Base-by-base conservation (phyloP, 2,797 vertebrate species). In the Buceros bicornis region DNA sequence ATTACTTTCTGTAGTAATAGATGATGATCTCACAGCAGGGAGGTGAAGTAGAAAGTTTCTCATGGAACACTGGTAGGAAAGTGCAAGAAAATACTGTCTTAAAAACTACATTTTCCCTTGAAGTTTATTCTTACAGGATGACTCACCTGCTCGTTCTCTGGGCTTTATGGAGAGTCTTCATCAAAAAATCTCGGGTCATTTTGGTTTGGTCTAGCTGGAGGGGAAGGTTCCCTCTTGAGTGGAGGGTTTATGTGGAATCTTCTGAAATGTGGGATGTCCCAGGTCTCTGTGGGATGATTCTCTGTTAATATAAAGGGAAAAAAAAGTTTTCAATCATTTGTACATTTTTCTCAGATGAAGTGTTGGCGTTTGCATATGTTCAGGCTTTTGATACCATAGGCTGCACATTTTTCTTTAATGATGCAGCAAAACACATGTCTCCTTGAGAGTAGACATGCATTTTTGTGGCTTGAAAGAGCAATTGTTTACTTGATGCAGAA, bases 381-480 rank as follows among this genome's bases (percentile, higher is more conserved):
- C 91, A 77, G 87, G 88, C 69, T 64, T 96, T 92, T 79, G 48
- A 43, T 94, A 91, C 80, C 65, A 77, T 20, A 89, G 85, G 87
- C 45, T 74, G 81, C 57, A 71, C 31, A 19, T 93, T 97, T 97
- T 96, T 97, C 82, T 95, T 93, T 78, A 91, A 93, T 93, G 81
- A 89, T 84, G 61, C 47, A 37, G 86, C 78, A 60, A 95, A 93
- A 74, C 6, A 5, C 50, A 2, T 25, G 58, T 73, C 42, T 82
- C 57, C 57, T 88, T 84, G 61, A 72, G 37, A 92, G 51, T 61
- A 81, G 57, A 37, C 47, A 1, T 29, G 57, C 33, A 10, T 69
- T 87, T 89, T 88, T 93, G 74, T 89, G 84, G 61, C 74, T 87
- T 91, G 42, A 93, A 95, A 95, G 82, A 72, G 42, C 67, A 87